Base-by-base conservation (phyloP, 2,888 invertebrate genomes). In the Amphipoea oculea region DNA sequence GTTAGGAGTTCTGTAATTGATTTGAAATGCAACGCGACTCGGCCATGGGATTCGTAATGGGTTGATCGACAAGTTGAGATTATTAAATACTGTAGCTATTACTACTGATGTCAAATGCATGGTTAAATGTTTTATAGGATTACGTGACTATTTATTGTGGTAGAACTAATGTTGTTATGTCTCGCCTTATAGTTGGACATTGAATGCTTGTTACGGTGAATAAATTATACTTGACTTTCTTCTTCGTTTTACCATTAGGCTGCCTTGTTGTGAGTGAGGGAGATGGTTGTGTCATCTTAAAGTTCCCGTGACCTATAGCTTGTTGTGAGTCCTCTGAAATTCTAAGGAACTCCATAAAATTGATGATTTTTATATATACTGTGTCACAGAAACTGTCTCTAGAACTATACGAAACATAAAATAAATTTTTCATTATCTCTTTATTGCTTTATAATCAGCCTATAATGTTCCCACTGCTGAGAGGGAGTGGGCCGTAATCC, bases 1-100 rank as follows among this genome's bases (percentile, higher is more conserved):
- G 89, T 89, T 89, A 79, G 86, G 73, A 78, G 72, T 69, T 81
- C 36, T 68, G 86, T 91, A 91, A 91, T 91, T 90, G 91, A 91
- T 91, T 91, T 81, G 85, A 87, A 89, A 89, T 86, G 87, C 84
- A 81, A 84, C 89, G 89, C 91, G 88, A 88, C 81, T 83, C 85
- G 78, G 54, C 81, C 67, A 81, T 76, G 76, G 82, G 76, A 36
- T 62, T 45, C 71, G 67, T 89, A 89, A 87, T 85, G 87, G 86
- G 84, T 77, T 81, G 83, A 89, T 90, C 89, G 88, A 89, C 89
- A 87, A 89, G 84, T 7, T n/a, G 66, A 84, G 89, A 90, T 89
- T 89, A 89, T 88, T 85, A 88, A 84, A 85, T 82, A 86, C 80
- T 84, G 54, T 51, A 62, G 63, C 82, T 76, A 84, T 82, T 78